Base-by-base conservation (phyloP, 2,113 vertebrate genomes). In the Brienomyrus longianalis region DNA sequence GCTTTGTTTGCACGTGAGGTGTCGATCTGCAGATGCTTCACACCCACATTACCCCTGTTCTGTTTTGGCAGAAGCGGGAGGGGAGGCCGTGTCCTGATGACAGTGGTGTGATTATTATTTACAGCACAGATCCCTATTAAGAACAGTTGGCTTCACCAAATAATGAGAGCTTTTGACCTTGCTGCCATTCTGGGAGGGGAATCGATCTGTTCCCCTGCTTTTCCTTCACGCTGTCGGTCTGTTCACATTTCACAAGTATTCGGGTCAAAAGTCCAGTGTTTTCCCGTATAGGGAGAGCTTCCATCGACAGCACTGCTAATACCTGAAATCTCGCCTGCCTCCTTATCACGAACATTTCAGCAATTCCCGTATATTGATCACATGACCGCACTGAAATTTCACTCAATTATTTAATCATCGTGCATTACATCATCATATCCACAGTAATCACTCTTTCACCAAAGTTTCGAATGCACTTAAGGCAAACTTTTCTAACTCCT, bases 81-180 rank as follows among this genome's bases (percentile, higher is more conserved):
- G 0, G 62, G n/a, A 4, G 62, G 31, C 3, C 62, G 10, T 31
- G 62, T 70, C 62, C n/a, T 9, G 0, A 31, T 31, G 48, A 80
- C 88, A 86, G 15, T 19, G 15, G 8, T 86, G 54, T 70, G 13
- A 50, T 89, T 43, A 31, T 90, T 86, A 90, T 70, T 23, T 56
- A 77, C 88, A 56, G 39, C 77, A 10, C 83, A 47, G 8, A 84
- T 48, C 43, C 47, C 19, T 86, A 92, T 91, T 91, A 91, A 54
- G 23, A 90, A 91, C 91, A 91, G 92, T 83, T 87, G 84, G 91
- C 88, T 91, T 89, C 77, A 47, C 66, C 3, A 54, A 48, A 83
- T 89, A 91, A 92, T 90, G 91, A 89, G 54, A 87, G 86, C 87
- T 31, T 47, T 11, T 83, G 89, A 88, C 90, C 90, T 90, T 84